Evolutionary conservation across 2,888 invertebrate genomes (phyloP).

Genomic region (Spisula solida): DNA sequence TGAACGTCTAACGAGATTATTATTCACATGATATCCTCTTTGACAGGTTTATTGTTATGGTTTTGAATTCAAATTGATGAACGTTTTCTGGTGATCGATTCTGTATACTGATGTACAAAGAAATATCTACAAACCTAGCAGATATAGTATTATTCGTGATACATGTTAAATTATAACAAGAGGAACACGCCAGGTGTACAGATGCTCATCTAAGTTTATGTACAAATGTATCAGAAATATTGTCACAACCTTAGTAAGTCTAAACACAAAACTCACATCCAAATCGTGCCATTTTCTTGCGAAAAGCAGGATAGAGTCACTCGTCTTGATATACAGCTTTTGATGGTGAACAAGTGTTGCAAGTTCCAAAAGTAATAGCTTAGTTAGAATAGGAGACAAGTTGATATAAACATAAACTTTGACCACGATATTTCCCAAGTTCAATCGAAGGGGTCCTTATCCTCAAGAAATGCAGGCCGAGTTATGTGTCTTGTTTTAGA

Average conservation of each 20-base stretch:
- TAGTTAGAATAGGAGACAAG: too few species aligned
- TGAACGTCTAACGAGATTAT: neutral
- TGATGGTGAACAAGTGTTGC: too few species aligned
- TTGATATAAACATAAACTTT: too few species aligned
- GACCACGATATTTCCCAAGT: too few species aligned
- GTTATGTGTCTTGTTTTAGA: too few species aligned
- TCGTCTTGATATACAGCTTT: neutral
- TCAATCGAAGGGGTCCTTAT: too few species aligned
- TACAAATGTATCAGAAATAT: neutral
- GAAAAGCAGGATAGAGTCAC: neutral
- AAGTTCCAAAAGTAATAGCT: too few species aligned
- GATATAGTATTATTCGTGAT: neutral
- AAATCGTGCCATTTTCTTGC: neutral
- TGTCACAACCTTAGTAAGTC: neutral
- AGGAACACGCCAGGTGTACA: neutral
- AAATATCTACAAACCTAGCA: neutral
- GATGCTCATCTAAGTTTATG: neutral
- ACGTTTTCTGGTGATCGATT: constrained; percentile 11
- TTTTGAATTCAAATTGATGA: constrained; percentile 26
- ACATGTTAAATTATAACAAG: neutral
- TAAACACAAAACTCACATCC: too few species aligned
- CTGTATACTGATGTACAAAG: neutral
- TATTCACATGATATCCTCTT: neutral
- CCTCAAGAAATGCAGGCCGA: too few species aligned
- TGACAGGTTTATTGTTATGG: constrained; percentile 18